Percentiles rank a stretch among this genome's conserved stretches.
Evolutionary conservation across 2,797 vertebrate genomes (phyloP).

Genomic region (Miichthys miiuy): DNA sequence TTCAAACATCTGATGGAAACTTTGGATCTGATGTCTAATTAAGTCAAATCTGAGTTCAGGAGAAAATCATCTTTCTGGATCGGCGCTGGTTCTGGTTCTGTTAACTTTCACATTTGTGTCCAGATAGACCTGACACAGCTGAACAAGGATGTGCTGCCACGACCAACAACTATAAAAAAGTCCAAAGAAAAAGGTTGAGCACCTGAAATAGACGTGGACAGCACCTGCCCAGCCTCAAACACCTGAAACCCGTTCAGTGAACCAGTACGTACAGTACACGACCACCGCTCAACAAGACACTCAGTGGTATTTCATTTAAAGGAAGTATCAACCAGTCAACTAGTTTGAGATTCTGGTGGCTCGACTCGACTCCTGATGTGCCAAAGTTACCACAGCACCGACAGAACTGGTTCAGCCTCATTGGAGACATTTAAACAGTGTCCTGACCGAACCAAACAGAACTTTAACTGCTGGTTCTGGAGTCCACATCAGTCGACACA

Average conservation of each 20-base stretch:
- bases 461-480: not conserved
- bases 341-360: not conserved
- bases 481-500: not conserved
- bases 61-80: not conserved
- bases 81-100: not conserved
- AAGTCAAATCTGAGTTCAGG: not conserved
- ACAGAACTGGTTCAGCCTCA: no score
- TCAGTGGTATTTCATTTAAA: no score
- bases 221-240: constrained; percentile 50
- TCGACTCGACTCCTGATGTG: no score
- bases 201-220: constrained; percentile 39
- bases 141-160: not conserved
- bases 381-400: no score
- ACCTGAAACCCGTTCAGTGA: constrained; percentile 19
- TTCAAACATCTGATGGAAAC: not conserved
- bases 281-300: not conserved
- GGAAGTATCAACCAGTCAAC: not conserved
- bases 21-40: not conserved
- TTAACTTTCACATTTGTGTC: no score
- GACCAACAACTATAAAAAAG: not conserved
- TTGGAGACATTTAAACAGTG: no score
- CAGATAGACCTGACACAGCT: not conserved
- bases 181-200: constrained; percentile 26
- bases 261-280: not conserved
- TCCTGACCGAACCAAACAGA: no score